A percentile compares a stretch with the other conserved stretches of the same genome.
Conservation (phyloP, 2,113 vertebrate species). For the Herpailurus yagouaroundi region DNA sequence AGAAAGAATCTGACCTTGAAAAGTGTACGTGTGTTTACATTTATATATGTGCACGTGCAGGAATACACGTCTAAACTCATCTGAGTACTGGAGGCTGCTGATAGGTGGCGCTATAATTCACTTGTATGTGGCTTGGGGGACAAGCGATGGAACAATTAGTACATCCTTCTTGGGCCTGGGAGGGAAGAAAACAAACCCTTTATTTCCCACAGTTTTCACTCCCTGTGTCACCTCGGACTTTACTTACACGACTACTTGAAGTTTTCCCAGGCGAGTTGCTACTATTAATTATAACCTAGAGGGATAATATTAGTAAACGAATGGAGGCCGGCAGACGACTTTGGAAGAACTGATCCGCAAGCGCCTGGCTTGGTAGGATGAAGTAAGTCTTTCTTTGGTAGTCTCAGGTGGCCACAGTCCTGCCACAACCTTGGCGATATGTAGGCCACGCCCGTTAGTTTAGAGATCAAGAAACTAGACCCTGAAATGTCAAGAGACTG, state of each 20-base stretch:
- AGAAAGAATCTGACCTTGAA: neutral
- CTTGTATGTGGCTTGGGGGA: neutral
- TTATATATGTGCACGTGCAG: accelerated
- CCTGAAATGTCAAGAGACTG: neutral
- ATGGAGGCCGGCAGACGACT: neutral
- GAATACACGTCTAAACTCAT: neutral
- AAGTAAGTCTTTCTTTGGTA: neutral
- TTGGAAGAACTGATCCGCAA: neutral
- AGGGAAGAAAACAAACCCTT: neutral
- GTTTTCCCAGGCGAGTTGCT: constrained; percentile 59
- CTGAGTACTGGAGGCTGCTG: neutral
- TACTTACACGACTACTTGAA: neutral
- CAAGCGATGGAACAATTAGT: neutral
- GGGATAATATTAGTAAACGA: constrained; percentile 40
- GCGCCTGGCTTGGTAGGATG: accelerated
- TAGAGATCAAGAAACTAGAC: neutral
- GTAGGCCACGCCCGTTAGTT: neutral
- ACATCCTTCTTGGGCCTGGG: neutral
- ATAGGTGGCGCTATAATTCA: neutral
- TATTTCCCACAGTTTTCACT: constrained; percentile 47
- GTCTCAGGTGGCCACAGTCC: accelerated
- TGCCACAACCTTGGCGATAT: neutral
- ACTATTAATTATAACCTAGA: constrained; percentile 62
- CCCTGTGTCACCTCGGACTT: constrained; percentile 38
- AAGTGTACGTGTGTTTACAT: neutral